These are phyloP conservation scores for Pomatorhinus ruficollis DNA, from an alignment of 2,113 vertebrate genomes.

Conservation along the genomic window DNA sequence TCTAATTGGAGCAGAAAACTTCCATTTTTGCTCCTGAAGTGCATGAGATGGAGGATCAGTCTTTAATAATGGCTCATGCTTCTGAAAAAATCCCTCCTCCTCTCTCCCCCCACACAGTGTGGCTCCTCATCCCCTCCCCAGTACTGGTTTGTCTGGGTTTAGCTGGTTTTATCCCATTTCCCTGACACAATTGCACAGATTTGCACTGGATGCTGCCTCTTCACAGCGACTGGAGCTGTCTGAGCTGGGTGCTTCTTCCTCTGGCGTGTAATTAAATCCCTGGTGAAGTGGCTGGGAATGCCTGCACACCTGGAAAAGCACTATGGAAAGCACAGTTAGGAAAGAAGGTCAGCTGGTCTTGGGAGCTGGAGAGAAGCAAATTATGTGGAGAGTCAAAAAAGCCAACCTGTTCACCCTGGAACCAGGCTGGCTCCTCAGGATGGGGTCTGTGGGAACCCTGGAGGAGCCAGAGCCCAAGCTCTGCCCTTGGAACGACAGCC, in stretches of 20 bases:
- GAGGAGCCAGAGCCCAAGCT: not conserved
- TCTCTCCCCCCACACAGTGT: fast-evolving
- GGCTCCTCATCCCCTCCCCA: not conserved
- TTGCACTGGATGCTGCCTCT: not conserved
- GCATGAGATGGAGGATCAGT: not conserved
- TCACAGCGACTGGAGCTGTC: not conserved
- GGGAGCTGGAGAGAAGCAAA: not conserved
- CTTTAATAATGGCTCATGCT: not conserved
- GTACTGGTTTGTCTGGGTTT: fast-evolving
- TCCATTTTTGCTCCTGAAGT: not conserved
- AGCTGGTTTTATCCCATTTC: not conserved
- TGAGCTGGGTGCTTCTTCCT: not conserved
- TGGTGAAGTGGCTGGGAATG: not conserved
- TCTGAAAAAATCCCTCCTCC: not conserved
- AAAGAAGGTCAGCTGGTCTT: not conserved
- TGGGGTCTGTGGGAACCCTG: not conserved
- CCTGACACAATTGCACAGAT: not conserved
- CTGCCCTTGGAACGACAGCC: not conserved
- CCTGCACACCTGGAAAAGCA: not conserved
- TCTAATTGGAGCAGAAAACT: not conserved
- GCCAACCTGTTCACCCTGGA: fast-evolving
- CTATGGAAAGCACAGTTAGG: not conserved
- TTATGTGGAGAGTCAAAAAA: fast-evolving
- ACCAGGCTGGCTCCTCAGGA: not conserved
- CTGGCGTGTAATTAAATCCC: not conserved